A percentile compares a stretch with the other conserved stretches of the same genome.
Conservation (phyloP, 2,113 vertebrate genomes). For the Catagonus wagneri region DNA sequence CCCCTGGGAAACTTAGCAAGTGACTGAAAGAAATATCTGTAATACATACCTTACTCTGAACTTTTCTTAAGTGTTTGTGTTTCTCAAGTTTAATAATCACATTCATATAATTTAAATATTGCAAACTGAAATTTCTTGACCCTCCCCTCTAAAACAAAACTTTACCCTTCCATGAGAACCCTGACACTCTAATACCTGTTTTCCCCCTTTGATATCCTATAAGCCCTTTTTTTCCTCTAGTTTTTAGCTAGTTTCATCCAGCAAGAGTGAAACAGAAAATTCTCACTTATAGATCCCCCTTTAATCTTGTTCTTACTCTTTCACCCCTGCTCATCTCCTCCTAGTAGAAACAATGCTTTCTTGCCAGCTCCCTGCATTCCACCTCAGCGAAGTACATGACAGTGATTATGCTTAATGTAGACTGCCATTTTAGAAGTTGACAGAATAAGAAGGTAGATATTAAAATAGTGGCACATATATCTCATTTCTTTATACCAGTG, state of each 20-base stretch:
- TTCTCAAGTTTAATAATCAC: slow-evolving; percentile 28
- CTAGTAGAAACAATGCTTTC: not conserved
- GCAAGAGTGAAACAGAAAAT: not conserved
- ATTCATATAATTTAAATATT: slow-evolving; percentile 13
- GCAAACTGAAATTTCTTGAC: not conserved
- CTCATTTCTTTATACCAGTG: not conserved
- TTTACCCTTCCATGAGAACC: not conserved
- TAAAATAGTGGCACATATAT: not conserved
- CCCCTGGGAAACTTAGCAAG: not conserved
- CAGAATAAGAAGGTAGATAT: not conserved
- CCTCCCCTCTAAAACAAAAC: not conserved
- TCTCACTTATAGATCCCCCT: not conserved
- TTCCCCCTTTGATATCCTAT: not conserved
- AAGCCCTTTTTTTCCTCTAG: not conserved
- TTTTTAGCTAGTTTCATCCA: slow-evolving; percentile 18
- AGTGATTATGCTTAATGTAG: not conserved
- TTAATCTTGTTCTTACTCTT: slow-evolving; percentile 3
- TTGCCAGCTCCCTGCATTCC: not conserved
- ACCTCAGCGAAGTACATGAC: not conserved
- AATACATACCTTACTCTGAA: not conserved
- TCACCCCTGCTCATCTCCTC: not conserved
- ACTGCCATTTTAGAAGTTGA: not conserved
- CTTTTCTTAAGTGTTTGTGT: not conserved
- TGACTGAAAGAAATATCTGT: not conserved
- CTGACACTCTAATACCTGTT: not conserved